Base-by-base conservation (phyloP, 1,140 invertebrate species). In the Drosophila trapezifrons region DNA sequence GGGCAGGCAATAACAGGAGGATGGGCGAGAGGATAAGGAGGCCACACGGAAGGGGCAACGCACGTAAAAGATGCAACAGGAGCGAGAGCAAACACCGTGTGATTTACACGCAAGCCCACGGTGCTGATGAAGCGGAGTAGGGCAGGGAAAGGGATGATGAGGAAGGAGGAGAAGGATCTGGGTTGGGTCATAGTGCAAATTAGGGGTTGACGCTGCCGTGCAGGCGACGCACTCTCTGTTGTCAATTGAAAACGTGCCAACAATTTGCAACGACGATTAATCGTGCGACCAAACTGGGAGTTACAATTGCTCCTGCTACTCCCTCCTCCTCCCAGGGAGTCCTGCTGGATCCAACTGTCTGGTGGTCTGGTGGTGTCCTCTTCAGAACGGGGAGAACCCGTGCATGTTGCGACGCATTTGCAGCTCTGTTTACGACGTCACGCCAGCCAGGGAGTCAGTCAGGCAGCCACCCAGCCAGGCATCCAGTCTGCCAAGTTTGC, bases 211-310 rank as follows among this genome's bases (percentile, higher is more conserved):
- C 70, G 60, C 51, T 60, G 49, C 54, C 46, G 38, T 45, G 42
- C 29, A 37, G 42, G 45, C 40, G 15, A 66, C 54, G 58, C 65
- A 70, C 72, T 76, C 71, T 73, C 69, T 75, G 73, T 77, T 91
- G 90, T 91, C 85, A 91, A 91, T 91, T 91, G 90, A 91, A 91
- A 91, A 91, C 90, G 90, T 91, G 90, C 90, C 90, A 91, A 91
- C 90, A 91, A 91, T 91, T 91, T 91, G 90, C 90, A 91, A 91
- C 82, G 90, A 90, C 90, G 85, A 91, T 91, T 91, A 91, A 91
- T 91, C 84, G 90, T 91, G 76, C 76, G 69, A 89, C 67, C 71
- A 87, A 75, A 67, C 76, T 69, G 78, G 63, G 56, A 73, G 83
- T 62, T 74, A 45, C 63, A 76, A 46, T 63, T 75, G 49, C 45